Conservation (phyloP, 2,797 vertebrate genomes). For the Glyptemys insculpta region DNA sequence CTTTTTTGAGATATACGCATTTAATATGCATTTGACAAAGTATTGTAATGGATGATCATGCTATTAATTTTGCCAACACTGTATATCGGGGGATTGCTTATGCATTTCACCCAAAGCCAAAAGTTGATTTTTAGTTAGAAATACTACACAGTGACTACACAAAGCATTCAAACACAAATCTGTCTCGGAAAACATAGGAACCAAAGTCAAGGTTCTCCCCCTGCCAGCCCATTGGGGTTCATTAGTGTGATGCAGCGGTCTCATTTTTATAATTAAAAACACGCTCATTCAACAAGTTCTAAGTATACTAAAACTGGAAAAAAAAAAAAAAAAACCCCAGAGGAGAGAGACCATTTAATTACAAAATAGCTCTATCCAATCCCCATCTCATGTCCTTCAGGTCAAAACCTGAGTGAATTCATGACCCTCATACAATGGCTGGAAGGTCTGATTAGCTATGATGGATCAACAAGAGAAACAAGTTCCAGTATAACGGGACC, state of each 20-base stretch:
- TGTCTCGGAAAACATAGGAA: not conserved
- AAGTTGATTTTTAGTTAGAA: not conserved
- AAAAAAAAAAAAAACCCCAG: too few relatives aligned
- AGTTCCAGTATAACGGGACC: not conserved
- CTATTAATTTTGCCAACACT: not conserved
- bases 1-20: not conserved
- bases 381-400: not conserved
- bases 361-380: not conserved
- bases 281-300: not conserved
- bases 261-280: not conserved
- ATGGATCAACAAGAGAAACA: accelerated
- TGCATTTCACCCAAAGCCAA: not conserved
- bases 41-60: not conserved
- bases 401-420: not conserved
- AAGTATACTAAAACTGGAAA: not conserved
- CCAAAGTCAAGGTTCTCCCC: not conserved
- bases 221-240: not conserved
- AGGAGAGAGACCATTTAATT: not conserved
- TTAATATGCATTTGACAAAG: not conserved
- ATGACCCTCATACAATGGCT: not conserved
- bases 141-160: accelerated
- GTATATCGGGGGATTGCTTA: not conserved
- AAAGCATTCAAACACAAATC: not conserved
- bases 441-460: not conserved
- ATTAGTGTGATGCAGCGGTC: not conserved